A percentile compares a stretch with the other conserved stretches of the same genome.
Conservation (phyloP, 1,140 invertebrate genomes). For the Linepithema humile region DNA sequence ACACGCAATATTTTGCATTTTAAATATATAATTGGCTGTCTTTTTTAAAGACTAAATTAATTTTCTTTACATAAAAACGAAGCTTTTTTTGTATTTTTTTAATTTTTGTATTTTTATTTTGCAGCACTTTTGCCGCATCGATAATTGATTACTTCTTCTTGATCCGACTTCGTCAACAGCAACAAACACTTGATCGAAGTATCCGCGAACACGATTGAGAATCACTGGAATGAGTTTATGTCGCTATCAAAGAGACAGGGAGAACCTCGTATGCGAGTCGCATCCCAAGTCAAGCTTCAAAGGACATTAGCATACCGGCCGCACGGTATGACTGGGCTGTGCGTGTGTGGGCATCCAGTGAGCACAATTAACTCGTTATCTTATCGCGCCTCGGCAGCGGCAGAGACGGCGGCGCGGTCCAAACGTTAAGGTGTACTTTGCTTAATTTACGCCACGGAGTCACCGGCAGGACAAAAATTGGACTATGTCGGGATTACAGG, state of each 20-base stretch:
- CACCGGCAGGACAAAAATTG: slow-evolving; percentile 70
- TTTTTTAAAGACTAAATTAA: too few relatives aligned
- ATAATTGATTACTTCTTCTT: too few relatives aligned
- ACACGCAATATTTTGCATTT: too few relatives aligned
- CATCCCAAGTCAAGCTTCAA: slow-evolving; percentile 81
- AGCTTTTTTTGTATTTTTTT: too few relatives aligned
- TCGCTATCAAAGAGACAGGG: slow-evolving; percentile 83
- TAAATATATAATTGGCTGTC: too few relatives aligned
- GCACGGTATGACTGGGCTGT: slow-evolving; percentile 77
- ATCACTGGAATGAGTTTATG: slow-evolving; percentile 82
- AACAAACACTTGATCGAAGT: slow-evolving; percentile 3
- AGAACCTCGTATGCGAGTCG: slow-evolving; percentile 78
- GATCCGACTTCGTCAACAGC: too few relatives aligned
- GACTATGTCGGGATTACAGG: slow-evolving; percentile 5
- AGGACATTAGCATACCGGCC: slow-evolving; percentile 83
- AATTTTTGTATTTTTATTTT: too few relatives aligned
- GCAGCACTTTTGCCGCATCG: too few relatives aligned
- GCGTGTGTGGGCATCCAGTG: slow-evolving; percentile 83
- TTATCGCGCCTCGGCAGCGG: slow-evolving; percentile 79
- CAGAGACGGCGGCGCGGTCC: slow-evolving; percentile 77
- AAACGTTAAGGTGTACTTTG: slow-evolving; percentile 84
- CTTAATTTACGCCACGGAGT: slow-evolving; percentile 82
- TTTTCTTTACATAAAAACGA: too few relatives aligned
- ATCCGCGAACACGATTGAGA: slow-evolving; percentile 68
- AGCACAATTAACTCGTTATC: slow-evolving; percentile 85